Percentiles rank a stretch among this genome's conserved stretches.
Evolutionary conservation across 1,140 invertebrate genomes (phyloP).

Genomic region (Epicauta chinensis): DNA sequence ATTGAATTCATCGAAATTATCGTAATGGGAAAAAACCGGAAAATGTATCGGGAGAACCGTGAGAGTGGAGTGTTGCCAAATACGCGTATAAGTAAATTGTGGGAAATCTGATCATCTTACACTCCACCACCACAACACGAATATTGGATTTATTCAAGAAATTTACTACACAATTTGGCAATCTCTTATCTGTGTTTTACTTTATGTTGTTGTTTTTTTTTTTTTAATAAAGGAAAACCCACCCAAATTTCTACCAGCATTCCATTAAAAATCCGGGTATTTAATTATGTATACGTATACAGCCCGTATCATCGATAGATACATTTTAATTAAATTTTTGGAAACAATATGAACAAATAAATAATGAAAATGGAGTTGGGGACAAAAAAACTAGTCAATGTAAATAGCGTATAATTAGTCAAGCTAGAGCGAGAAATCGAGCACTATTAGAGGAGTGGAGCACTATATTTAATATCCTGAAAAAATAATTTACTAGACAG

Average conservation of each 20-base stretch:
- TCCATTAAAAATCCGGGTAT: constrained; percentile 7
- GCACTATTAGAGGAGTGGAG: no score
- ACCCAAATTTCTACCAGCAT: constrained; percentile 14
- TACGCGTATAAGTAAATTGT: constrained; percentile 10
- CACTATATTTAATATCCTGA: no score
- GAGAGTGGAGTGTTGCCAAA: constrained; percentile 9
- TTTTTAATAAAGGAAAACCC: constrained; percentile 1
- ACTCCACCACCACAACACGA: neutral
- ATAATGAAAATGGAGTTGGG: no score
- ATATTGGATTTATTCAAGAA: constrained; percentile 1
- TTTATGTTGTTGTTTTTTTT: neutral
- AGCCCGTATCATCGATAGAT: constrained; percentile 12
- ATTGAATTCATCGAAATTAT: no score
- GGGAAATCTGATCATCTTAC: constrained; percentile 9
- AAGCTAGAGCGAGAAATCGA: no score
- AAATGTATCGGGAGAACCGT: no score
- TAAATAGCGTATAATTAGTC: no score
- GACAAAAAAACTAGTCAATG: no score
- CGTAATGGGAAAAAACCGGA: no score
- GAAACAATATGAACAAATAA: neutral
- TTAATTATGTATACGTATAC: constrained; percentile 22
- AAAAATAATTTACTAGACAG: no score
- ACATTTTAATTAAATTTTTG: constrained; percentile 8
- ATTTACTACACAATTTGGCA: constrained; percentile 2
- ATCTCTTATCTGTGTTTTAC: neutral